Percentiles rank a stretch among this genome's conserved stretches.
phyloP scores from a whole-genome alignment of 2,797 vertebrate species.

The Picus viridis region DNA sequence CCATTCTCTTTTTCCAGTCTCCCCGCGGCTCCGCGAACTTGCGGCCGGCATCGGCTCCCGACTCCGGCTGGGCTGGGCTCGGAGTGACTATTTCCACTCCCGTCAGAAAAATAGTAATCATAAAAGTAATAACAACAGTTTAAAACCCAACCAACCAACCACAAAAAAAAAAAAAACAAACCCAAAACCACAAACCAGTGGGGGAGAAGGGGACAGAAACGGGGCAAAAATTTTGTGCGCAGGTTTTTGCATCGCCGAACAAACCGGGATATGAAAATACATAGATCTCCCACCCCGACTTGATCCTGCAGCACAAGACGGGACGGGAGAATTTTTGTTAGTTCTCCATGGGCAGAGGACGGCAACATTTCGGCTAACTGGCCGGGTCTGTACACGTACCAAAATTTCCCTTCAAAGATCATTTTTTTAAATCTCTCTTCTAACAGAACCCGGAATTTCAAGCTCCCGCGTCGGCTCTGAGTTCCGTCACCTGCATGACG shows the following conservation, averaged over 20 bases:
- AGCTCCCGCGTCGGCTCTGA: neutral
- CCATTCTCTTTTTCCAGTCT: neutral
- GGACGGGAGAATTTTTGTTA: neutral
- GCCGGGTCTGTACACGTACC: neutral
- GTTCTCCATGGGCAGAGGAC: neutral
- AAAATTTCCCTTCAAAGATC: neutral
- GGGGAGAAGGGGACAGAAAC: neutral
- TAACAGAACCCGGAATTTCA: neutral
- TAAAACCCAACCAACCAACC: too few species aligned
- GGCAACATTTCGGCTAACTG: neutral
- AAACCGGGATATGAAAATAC: neutral
- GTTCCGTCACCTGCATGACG: neutral
- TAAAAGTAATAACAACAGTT: neutral
- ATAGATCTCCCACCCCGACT: neutral
- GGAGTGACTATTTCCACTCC: neutral
- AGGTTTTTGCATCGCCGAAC: neutral
- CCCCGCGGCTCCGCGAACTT: neutral
- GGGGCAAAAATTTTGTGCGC: rapidly evolving
- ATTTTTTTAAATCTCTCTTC: neutral
- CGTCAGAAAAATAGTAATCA: neutral
- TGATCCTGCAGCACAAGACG: neutral
- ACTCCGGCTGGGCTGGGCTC: neutral
- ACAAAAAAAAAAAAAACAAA: too few species aligned
- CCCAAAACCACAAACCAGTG: too few species aligned
- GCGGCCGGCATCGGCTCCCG: neutral